Percentiles rank a stretch among this genome's conserved stretches.
phyloP scores from a whole-genome alignment of 1,140 invertebrate species.

The Drosophila ogumai region DNA sequence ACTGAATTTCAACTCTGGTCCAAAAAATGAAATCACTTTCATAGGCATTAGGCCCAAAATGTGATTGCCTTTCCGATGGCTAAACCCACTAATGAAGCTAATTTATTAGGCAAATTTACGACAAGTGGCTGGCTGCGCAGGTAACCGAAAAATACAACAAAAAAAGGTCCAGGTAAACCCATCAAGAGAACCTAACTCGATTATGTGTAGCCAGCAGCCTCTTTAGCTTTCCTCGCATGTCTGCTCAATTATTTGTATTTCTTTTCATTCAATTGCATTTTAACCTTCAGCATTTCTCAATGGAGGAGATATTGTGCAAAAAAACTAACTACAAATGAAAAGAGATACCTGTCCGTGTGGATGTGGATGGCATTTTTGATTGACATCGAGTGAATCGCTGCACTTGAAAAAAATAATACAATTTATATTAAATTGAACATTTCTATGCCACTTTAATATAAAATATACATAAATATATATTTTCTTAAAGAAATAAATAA shows the following conservation, averaged over 20 bases:
- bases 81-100: conserved; percentile 29
- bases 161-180: conserved; percentile 1
- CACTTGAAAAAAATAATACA: background rate
- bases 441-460: background rate
- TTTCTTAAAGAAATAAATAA: background rate
- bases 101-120: conserved; percentile 45
- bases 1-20: background rate
- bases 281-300: conserved; percentile 80
- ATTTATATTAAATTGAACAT: background rate
- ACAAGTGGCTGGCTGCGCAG: conserved; percentile 16
- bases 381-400: conserved; percentile 48
- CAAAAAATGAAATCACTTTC: conserved; percentile 25
- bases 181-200: conserved; percentile 13
- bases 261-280: conserved; percentile 74
- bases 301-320: conserved; percentile 54
- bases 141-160: background rate
- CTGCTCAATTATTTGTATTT: conserved; percentile 52
- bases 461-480: too few species aligned
- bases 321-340: conserved; percentile 11
- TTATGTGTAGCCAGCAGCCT: conserved; percentile 23
- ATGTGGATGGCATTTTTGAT: conserved; percentile 70
- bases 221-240: conserved; percentile 74
- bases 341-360: conserved; percentile 32
- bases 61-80: conserved; percentile 15
- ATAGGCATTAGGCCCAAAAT: conserved; percentile 23